Evolutionary conservation across 2,797 vertebrate species (phyloP), one percentile per base, ranked within the genome.

Genomic region (Brotula barbata): DNA sequence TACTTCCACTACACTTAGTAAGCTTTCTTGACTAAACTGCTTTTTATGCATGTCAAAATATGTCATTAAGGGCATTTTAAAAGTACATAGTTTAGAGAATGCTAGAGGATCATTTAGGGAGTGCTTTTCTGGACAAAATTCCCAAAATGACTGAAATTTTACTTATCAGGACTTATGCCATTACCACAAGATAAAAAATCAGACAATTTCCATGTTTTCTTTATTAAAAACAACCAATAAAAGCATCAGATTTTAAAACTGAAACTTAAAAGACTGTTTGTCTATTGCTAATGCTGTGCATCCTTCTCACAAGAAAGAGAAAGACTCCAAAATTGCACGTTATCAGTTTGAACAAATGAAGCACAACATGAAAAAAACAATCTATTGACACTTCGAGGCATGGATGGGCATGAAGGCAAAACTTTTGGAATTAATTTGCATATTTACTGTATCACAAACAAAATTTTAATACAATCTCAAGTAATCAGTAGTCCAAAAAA

Each of bases 401-500:
- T 22, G 41, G 45, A 23, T 22, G 20, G 22, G 22, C 20, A 36
- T 40, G 31, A 49, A 36, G 34, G 19, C 19, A 6, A 19, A 14
- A 48, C 22, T 71, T 78, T 73, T 64, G 34, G 16, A 75, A 62
- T 46, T n/a, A 61, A 62, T 67, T 64, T 46, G 45, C 3, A 65
- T 55, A 68, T 80, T 77, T 75, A 66, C 69, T 83, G 34, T 84
- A 78, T 66, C 85, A 68, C 22, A 68, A 57, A 68, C 21, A 70
- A 20, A 54, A 28, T 44, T 67, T 36, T 1, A 64, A 89, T 65
- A 90, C 77, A 88, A 84, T 85, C 71, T 62, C 72, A 89, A 68
- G 81, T 81, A 91, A 85, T 90, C 90, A 92, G 87, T 92, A 93
- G 91, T 85, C 77, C 88, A 91, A 92, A 73, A 64, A n/a, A n/a